Conservation (phyloP, 1,140 invertebrate genomes). For the Lepidurus packardi region DNA sequence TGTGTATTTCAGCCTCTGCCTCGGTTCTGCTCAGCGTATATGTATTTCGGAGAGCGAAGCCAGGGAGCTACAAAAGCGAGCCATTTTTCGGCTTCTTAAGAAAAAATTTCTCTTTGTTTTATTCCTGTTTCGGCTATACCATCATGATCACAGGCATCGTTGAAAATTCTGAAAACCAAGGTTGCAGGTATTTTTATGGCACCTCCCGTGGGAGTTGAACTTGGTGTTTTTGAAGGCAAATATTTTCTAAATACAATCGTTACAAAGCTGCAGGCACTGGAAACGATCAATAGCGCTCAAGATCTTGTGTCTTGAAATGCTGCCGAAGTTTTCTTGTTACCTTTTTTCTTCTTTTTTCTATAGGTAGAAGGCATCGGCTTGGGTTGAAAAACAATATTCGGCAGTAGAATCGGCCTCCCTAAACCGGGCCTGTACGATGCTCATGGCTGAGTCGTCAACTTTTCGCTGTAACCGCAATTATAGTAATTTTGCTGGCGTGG, state of each 20-base stretch:
- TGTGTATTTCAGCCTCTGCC: neutral
- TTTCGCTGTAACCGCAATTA: no score
- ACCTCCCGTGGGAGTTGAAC: neutral
- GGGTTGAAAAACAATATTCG: no score
- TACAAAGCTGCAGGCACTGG: neutral
- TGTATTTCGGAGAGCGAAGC: neutral
- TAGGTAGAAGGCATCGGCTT: neutral
- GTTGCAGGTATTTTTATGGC: neutral
- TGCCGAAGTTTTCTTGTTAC: neutral
- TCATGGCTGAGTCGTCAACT: no score
- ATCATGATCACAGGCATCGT: neutral
- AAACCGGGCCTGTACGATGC: no score
- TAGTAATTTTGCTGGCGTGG: neutral
- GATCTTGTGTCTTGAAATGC: neutral
- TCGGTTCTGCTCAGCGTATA: neutral
- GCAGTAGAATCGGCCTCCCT: no score
- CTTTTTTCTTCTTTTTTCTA: neutral
- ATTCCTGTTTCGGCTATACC: neutral
- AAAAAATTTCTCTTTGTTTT: slow-evolving; percentile 11
- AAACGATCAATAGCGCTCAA: neutral
- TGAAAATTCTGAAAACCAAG: neutral
- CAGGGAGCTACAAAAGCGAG: neutral
- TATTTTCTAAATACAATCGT: neutral
- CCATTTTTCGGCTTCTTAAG: neutral
- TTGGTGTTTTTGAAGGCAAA: neutral